Conservation (phyloP, 2,888 invertebrate genomes). For the Netelia inedita region DNA sequence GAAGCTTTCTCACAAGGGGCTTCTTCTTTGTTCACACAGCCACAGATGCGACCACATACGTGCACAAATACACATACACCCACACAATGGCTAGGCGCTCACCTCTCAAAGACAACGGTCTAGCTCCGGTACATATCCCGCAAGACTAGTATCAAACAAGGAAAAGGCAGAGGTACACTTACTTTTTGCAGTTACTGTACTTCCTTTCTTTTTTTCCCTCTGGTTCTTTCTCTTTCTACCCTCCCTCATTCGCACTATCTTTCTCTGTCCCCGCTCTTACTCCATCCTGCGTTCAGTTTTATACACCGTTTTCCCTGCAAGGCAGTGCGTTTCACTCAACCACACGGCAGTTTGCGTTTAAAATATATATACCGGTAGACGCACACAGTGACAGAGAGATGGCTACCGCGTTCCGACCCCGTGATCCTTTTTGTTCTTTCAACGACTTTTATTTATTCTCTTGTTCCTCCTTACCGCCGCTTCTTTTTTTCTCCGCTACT, state of each 20-base stretch:
- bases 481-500: constrained; percentile 45
- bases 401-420: constrained; percentile 2
- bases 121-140: constrained; percentile 51
- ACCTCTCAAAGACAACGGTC: constrained; percentile 60
- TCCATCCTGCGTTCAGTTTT: constrained; percentile 23
- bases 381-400: constrained; percentile 25
- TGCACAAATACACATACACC: constrained; percentile 22
- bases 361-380: constrained; percentile 38
- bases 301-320: constrained; percentile 28
- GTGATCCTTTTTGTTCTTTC: constrained; percentile 59
- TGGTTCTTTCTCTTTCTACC: constrained; percentile 44
- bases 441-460: constrained; percentile 67
- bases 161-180: constrained; percentile 42
- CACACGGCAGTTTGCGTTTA: constrained; percentile 52
- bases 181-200: constrained; percentile 57
- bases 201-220: constrained; percentile 23
- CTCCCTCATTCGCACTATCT: constrained; percentile 5
- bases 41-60: constrained; percentile 39
- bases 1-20: constrained; percentile 80
- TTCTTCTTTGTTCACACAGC: constrained; percentile 77
- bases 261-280: constrained; percentile 38
- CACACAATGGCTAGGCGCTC: constrained; percentile 13
- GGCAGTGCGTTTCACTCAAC: constrained; percentile 45
- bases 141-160: constrained; percentile 41
- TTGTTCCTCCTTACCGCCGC: constrained; percentile 45